phyloP scores from a whole-genome alignment of 2,888 invertebrate species.

The Drosophila leonis region DNA sequence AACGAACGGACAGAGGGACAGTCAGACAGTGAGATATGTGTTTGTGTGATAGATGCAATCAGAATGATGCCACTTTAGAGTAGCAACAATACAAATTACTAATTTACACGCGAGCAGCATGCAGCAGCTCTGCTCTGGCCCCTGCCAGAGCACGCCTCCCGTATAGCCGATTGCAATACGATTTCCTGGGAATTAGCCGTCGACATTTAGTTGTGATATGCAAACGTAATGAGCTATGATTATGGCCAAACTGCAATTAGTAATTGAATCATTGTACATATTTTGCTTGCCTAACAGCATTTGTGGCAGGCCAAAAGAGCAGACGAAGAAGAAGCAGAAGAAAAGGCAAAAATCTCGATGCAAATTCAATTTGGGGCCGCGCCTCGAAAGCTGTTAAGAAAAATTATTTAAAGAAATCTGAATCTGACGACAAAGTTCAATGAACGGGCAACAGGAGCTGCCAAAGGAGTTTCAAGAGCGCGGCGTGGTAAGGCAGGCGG shows the following conservation, averaged over 20 bases:
- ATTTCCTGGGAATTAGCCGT: slow-evolving; percentile 38
- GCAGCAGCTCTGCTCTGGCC: not conserved
- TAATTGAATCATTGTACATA: slow-evolving; percentile 61
- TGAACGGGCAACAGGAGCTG: slow-evolving; percentile 61
- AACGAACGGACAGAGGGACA: not conserved
- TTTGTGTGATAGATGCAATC: slow-evolving; percentile 34
- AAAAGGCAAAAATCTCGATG: slow-evolving; percentile 13
- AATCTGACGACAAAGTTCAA: slow-evolving; percentile 61
- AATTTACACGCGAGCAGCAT: slow-evolving; percentile 66
- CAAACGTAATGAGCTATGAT: slow-evolving; percentile 67
- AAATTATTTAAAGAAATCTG: slow-evolving; percentile 41
- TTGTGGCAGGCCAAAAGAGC: slow-evolving; percentile 14
- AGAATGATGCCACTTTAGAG: slow-evolving; percentile 37
- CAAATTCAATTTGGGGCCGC: slow-evolving; percentile 51
- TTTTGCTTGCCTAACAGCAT: slow-evolving; percentile 37
- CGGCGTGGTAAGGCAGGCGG: no score
- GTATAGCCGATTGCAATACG: not conserved
- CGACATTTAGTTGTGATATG: slow-evolving; percentile 27
- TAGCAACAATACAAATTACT: slow-evolving; percentile 65
- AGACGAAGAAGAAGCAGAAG: not conserved
- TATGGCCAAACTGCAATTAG: slow-evolving; percentile 63
- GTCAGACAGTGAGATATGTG: not conserved
- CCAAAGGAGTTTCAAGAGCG: slow-evolving; percentile 20
- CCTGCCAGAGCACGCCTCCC: no score
- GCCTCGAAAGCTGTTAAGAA: slow-evolving; percentile 34